Percentiles rank a stretch among this genome's conserved stretches.
Evolutionary conservation across 2,113 vertebrate genomes (phyloP).

Genomic region (Paraplagusia blochii): DNA sequence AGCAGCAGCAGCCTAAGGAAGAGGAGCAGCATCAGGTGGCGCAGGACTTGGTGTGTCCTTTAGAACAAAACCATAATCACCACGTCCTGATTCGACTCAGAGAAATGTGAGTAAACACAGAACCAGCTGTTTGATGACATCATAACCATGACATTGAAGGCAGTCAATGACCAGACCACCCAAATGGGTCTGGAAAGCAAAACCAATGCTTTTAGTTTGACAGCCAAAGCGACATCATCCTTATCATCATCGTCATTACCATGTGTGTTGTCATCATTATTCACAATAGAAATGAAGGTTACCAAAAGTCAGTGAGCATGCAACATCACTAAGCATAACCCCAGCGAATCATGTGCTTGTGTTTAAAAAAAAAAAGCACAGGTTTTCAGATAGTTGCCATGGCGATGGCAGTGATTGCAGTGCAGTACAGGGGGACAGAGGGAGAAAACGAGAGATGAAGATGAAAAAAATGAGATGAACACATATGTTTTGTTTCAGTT

Average conservation of each 20-base stretch:
- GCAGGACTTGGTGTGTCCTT: conserved; percentile 47
- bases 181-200: conserved; percentile 1
- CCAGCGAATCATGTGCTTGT: neutral
- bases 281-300: neutral
- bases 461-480: too few species aligned
- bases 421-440: conserved; percentile 46
- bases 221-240: conserved; percentile 3
- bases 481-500: too few species aligned
- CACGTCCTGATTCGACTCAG: conserved; percentile 65
- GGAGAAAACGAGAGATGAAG: conserved; percentile 8
- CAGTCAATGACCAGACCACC: conserved; percentile 5
- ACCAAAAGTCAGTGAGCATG: conserved; percentile 31
- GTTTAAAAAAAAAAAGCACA: conserved; percentile 10
- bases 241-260: conserved; percentile 1
- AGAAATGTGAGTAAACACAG: conserved; percentile 64
- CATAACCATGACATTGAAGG: neutral
- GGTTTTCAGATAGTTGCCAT: conserved; percentile 40
- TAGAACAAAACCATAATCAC: conserved; percentile 58
- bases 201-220: neutral
- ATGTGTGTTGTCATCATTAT: too few species aligned
- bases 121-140: conserved; percentile 18
- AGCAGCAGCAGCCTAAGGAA: conserved; percentile 3
- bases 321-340: conserved; percentile 6
- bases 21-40: conserved; percentile 1
- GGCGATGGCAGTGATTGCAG: conserved; percentile 47